These are phyloP conservation scores for Gallinago paraguaiae DNA, from an alignment of 2,113 vertebrate genomes.

Conservation along the genomic window DNA sequence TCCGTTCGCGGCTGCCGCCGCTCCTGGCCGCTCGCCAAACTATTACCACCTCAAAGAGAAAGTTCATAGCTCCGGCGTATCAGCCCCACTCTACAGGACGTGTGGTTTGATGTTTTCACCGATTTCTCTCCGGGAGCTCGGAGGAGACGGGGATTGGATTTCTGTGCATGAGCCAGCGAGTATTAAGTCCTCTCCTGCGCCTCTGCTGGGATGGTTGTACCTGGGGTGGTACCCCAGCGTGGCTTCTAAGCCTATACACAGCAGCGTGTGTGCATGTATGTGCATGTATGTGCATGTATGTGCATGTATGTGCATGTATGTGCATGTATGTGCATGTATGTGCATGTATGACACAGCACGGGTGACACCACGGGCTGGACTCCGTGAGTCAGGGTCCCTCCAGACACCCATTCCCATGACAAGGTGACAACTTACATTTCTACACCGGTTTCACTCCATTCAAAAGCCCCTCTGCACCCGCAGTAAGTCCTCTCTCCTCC, in stretches of 20 bases:
- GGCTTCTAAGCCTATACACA: fast-evolving
- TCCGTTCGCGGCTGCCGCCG: neutral
- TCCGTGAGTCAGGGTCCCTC: neutral
- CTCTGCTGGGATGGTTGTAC: neutral
- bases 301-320: fast-evolving
- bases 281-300: neutral
- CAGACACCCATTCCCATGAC: fast-evolving
- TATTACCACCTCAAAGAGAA: constrained; percentile 46
- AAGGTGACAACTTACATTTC: neutral
- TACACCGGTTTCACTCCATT: neutral
- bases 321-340: fast-evolving
- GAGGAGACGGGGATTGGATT: neutral
- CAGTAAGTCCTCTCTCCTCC: neutral
- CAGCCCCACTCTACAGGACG: neutral
- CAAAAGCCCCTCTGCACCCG: neutral
- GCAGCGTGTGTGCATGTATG: fast-evolving
- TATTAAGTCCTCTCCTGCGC: neutral
- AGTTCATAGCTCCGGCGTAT: neutral
- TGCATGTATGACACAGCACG: neutral
- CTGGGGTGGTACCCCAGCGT: neutral
- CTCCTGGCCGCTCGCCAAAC: constrained; percentile 54
- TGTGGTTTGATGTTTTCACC: neutral
- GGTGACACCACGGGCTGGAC: neutral
- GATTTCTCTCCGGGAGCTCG: neutral
- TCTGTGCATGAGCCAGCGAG: neutral